Evolutionary conservation across 2,113 vertebrate genomes (phyloP).

Genomic region (Neofelis nebulosa): DNA sequence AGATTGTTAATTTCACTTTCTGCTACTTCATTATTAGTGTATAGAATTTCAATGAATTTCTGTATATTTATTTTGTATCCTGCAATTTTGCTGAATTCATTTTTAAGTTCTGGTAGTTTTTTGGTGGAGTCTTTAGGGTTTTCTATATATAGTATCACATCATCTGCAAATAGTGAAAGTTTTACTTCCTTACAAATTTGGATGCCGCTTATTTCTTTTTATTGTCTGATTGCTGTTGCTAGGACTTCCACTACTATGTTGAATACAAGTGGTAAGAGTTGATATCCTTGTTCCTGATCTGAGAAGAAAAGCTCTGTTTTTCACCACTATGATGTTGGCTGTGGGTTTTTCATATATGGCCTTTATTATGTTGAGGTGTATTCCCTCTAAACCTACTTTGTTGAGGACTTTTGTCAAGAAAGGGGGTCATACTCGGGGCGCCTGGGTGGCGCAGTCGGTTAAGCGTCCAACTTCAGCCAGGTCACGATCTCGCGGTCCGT

Average conservation of each 20-base stretch:
- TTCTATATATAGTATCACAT: background rate
- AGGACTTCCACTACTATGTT: background rate
- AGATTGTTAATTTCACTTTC: background rate
- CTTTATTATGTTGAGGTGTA: background rate
- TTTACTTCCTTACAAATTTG: background rate
- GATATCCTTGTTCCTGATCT: background rate
- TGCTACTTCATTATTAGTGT: background rate
- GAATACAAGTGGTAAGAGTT: background rate
- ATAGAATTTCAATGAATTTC: background rate
- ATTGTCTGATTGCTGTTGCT: background rate
- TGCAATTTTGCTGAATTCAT: background rate
- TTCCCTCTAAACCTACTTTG: background rate
- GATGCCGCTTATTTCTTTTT: background rate
- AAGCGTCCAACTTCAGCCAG: too few species aligned
- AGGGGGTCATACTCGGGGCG: background rate
- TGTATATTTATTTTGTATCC: background rate
- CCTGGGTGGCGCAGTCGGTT: too few species aligned
- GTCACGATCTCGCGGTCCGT: too few species aligned
- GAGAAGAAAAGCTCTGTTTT: background rate
- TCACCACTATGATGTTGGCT: background rate
- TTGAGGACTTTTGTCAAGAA: background rate
- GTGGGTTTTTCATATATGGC: background rate
- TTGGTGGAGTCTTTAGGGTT: background rate
- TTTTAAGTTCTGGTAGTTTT: background rate
- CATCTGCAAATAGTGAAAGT: background rate